phyloP scores from a whole-genome alignment of 2,113 vertebrate species.

The Sisor rabdophorus region DNA sequence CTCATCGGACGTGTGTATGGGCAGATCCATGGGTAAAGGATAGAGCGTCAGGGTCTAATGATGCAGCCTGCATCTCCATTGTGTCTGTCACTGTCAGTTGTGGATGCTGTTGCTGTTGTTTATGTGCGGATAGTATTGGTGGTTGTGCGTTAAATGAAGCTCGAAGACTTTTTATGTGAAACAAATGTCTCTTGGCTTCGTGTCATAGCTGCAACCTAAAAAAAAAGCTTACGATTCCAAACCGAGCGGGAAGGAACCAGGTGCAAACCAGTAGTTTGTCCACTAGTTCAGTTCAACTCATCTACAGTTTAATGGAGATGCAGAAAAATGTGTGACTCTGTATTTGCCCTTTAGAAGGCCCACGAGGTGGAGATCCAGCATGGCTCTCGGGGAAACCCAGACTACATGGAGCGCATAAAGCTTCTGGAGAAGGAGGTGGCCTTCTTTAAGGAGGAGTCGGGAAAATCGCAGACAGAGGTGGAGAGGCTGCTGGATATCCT shows the following conservation, averaged over 20 bases:
- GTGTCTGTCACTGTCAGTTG: neutral
- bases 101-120: conserved; percentile 5
- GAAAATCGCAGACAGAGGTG: conserved; percentile 89
- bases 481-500: conserved; percentile 95
- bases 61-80: neutral
- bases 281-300: neutral
- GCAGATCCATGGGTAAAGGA: neutral
- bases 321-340: neutral
- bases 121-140: neutral
- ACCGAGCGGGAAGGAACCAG: too few species aligned
- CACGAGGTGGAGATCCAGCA: conserved; percentile 89
- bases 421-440: conserved; percentile 91
- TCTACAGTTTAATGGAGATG: too few species aligned
- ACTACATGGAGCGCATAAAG: conserved; percentile 86
- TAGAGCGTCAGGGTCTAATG: neutral
- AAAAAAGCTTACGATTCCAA: too few species aligned
- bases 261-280: neutral
- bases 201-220: neutral
- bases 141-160: neutral
- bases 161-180: neutral
- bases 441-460: conserved; percentile 90
- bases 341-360: conserved; percentile 70
- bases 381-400: conserved; percentile 84
- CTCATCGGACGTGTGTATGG: neutral
- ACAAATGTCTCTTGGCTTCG: neutral